Evolutionary conservation across 2,113 vertebrate species (phyloP).

Genomic region (Petrocephalus microphthalmus): DNA sequence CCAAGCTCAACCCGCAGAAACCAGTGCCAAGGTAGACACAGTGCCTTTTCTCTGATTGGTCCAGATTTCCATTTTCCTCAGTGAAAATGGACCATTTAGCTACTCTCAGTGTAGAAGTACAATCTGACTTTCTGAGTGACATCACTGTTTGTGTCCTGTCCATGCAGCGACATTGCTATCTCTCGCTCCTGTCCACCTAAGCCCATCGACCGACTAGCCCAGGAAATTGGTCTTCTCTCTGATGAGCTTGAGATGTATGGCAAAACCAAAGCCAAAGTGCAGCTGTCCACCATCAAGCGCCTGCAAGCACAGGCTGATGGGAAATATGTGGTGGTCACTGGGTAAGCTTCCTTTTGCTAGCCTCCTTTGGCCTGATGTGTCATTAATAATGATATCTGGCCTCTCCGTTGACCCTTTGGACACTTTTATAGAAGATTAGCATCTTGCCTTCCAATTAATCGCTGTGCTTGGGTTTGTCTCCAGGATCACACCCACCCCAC

Average conservation of each 20-base stretch:
- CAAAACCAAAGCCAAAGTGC: slow-evolving; percentile 89
- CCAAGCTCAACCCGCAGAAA: slow-evolving; percentile 64
- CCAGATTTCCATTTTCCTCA: background rate
- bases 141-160: background rate
- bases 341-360: slow-evolving; percentile 60
- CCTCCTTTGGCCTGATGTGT: background rate
- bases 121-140: background rate
- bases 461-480: slow-evolving; percentile 26
- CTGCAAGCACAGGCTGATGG: slow-evolving; percentile 76
- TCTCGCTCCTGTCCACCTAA: slow-evolving; percentile 82
- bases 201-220: slow-evolving; percentile 67
- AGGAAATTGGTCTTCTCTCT: slow-evolving; percentile 77
- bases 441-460: background rate
- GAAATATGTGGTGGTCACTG: slow-evolving; percentile 93
- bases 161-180: slow-evolving; percentile 82
- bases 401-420: background rate
- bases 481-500: slow-evolving; percentile 89
- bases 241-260: slow-evolving; percentile 87
- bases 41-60: background rate
- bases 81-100: background rate
- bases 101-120: background rate
- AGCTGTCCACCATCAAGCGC: slow-evolving; percentile 70
- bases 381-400: background rate
- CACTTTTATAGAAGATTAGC: background rate
- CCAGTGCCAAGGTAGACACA: slow-evolving; percentile 81